Conservation (phyloP, 1,140 invertebrate genomes). For the Drosophila asahinai region DNA sequence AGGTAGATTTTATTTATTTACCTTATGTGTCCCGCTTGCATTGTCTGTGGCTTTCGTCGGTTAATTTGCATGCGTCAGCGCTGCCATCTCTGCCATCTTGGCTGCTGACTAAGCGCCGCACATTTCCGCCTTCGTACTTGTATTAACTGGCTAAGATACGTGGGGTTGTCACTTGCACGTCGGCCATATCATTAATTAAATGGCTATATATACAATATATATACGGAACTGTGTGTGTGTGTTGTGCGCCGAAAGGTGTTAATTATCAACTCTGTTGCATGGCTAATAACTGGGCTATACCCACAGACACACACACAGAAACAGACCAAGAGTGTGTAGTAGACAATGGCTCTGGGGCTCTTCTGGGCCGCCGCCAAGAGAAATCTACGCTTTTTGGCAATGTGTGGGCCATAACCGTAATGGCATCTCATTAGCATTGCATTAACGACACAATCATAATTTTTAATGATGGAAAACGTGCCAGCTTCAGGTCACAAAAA, state of each 20-base stretch:
- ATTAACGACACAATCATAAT: slow-evolving; percentile 71
- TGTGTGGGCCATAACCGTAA: slow-evolving; percentile 70
- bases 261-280: slow-evolving; percentile 65
- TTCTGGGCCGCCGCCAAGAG: slow-evolving; percentile 27
- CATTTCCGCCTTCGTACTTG: slow-evolving; percentile 66
- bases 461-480: slow-evolving; percentile 79
- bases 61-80: slow-evolving; percentile 74
- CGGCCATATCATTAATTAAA: slow-evolving; percentile 66
- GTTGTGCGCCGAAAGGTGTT: slow-evolving; percentile 48
- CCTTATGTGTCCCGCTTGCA: slow-evolving; percentile 36
- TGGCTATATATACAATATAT: slow-evolving; percentile 9
- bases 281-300: slow-evolving; percentile 76
- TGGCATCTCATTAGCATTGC: slow-evolving; percentile 66
- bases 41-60: slow-evolving; percentile 48
- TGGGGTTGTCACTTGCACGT: slow-evolving; percentile 58
- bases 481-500: slow-evolving; percentile 51
- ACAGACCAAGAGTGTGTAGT: slow-evolving; percentile 1
- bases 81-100: slow-evolving; percentile 16
- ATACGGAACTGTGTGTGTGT: slow-evolving; percentile 5
- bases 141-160: slow-evolving; percentile 47
- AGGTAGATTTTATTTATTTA: slow-evolving; percentile 67
- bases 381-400: slow-evolving; percentile 65
- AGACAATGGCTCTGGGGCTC: slow-evolving; percentile 36
- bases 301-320: slow-evolving; percentile 18
- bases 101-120: slow-evolving; percentile 68